Evolutionary conservation across 2,113 vertebrate genomes (phyloP).

Genomic region (Furnarius figulus): DNA sequence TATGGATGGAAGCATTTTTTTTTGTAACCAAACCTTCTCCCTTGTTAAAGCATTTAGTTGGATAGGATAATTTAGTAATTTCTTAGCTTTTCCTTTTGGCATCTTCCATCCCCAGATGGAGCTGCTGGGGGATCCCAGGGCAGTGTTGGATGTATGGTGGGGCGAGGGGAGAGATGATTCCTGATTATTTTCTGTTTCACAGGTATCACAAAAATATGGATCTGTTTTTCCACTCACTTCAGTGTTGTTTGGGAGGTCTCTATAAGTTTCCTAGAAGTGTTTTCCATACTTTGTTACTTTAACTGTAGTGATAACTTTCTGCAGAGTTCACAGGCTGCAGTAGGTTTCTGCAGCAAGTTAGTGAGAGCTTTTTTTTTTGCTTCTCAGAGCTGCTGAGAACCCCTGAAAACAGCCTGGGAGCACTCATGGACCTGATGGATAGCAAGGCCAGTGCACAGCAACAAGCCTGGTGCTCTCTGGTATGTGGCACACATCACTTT

Average conservation of each 20-base stretch:
- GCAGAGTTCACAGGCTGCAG: neutral
- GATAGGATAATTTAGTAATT: neutral
- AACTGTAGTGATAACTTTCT: neutral
- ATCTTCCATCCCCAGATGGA: neutral
- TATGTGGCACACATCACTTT: neutral
- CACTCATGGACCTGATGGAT: neutral
- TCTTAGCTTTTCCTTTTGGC: neutral
- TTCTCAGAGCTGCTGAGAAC: neutral
- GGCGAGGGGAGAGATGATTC: neutral
- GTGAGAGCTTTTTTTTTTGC: neutral
- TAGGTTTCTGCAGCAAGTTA: neutral
- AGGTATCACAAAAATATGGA: neutral
- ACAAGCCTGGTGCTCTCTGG: neutral
- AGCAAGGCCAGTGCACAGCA: neutral
- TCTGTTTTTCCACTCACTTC: neutral
- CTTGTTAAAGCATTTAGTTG: neutral
- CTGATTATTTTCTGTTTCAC: neutral
- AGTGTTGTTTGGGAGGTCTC: neutral
- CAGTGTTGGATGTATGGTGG: rapidly evolving
- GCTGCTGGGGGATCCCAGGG: neutral
- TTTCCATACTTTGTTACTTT: neutral
- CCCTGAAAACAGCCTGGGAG: neutral
- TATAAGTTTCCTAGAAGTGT: neutral
- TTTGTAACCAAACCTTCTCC: neutral
- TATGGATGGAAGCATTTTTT: neutral